Conservation (phyloP, 1,140 invertebrate genomes). For the Bathynomus jamesi region DNA sequence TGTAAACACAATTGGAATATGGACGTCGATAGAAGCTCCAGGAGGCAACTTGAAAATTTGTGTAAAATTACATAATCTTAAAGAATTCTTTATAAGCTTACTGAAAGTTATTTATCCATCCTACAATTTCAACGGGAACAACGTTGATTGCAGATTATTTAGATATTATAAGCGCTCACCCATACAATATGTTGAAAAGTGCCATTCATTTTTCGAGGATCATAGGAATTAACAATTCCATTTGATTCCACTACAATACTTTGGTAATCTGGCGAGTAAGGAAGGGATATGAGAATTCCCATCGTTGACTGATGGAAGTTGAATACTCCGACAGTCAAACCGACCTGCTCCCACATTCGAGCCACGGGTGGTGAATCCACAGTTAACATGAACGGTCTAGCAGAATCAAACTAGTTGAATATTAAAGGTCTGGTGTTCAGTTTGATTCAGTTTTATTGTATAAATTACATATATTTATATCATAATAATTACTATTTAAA, state of each 20-base stretch:
- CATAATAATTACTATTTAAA: too few relatives aligned
- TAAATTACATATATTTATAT: too few relatives aligned
- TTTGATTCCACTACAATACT: slow-evolving; percentile 52
- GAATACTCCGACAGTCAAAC: slow-evolving; percentile 32
- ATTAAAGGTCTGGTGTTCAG: too few relatives aligned
- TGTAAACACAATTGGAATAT: slow-evolving; percentile 43
- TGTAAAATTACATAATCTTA: too few relatives aligned
- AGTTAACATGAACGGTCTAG: slow-evolving; percentile 33
- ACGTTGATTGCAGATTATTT: too few relatives aligned
- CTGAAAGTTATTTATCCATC: too few relatives aligned
- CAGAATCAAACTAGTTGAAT: slow-evolving; percentile 33
- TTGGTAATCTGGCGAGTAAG: slow-evolving; percentile 46
- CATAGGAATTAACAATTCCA: slow-evolving; percentile 51
- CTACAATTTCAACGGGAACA: too few relatives aligned
- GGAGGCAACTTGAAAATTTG: slow-evolving; percentile 19
- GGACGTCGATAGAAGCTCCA: slow-evolving; percentile 39
- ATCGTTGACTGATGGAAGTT: slow-evolving; percentile 34
- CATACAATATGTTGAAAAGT: slow-evolving; percentile 48
- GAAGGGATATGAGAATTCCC: slow-evolving; percentile 44
- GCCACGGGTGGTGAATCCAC: slow-evolving; percentile 29
- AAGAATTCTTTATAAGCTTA: too few relatives aligned
- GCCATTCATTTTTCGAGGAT: slow-evolving; percentile 42
- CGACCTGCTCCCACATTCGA: slow-evolving; percentile 37
- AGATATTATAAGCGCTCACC: too few relatives aligned
- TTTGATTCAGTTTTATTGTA: too few relatives aligned